A percentile compares a stretch with the other conserved stretches of the same genome.
Conservation (phyloP, 1,140 invertebrate species). For the Protaetia brevitarsis region DNA sequence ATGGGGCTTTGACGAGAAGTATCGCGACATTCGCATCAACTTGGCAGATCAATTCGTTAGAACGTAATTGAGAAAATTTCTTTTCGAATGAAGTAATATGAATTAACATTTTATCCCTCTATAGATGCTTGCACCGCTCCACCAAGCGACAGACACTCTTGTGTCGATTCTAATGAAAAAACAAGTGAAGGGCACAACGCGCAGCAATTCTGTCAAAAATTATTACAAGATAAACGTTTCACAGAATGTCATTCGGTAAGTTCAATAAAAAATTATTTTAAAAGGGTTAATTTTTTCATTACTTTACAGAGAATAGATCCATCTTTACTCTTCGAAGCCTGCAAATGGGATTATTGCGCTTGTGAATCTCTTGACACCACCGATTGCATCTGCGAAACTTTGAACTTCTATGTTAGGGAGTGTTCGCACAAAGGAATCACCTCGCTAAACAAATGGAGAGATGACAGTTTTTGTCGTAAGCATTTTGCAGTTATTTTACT, state of each 20-base stretch:
- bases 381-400: slow-evolving; percentile 71
- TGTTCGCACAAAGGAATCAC: slow-evolving; percentile 65
- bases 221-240: slow-evolving; percentile 64
- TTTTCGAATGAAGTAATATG: not conserved
- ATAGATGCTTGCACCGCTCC: slow-evolving; percentile 60
- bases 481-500: slow-evolving; percentile 35
- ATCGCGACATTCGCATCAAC: slow-evolving; percentile 58
- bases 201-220: slow-evolving; percentile 58
- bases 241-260: slow-evolving; percentile 59
- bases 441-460: slow-evolving; percentile 67
- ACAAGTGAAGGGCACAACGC: slow-evolving; percentile 48
- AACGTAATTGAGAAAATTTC: slow-evolving; percentile 50
- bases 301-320: slow-evolving; percentile 55
- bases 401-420: slow-evolving; percentile 73
- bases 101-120: slow-evolving; percentile 21
- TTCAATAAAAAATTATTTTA: not conserved
- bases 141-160: slow-evolving; percentile 54
- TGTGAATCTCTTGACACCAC: slow-evolving; percentile 57
- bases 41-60: slow-evolving; percentile 65
- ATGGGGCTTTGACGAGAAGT: slow-evolving; percentile 52
- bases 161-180: slow-evolving; percentile 39
- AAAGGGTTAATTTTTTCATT: slow-evolving; percentile 12
- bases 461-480: slow-evolving; percentile 73
- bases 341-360: slow-evolving; percentile 75
- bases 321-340: slow-evolving; percentile 59